Evolutionary conservation across 2,888 invertebrate species (phyloP), one percentile per base, ranked within the genome.

Genomic region (Pycnomerus fuliginosus): DNA sequence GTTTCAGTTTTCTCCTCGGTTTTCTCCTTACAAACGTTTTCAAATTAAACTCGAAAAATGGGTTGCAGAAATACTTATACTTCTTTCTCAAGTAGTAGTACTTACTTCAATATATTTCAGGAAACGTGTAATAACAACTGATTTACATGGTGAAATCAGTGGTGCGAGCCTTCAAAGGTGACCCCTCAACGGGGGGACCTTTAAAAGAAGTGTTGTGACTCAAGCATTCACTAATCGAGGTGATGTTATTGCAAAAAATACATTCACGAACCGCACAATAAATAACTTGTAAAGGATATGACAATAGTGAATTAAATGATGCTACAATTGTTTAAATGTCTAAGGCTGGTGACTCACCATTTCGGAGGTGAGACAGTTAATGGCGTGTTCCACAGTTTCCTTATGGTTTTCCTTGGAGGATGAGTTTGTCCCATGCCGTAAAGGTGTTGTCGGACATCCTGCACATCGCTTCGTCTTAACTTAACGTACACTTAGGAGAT

Each of bases 341-440:
- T 44, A 44, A 48, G 41, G 55, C 56, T 65, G 65, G 38, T 52
- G 63, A 81, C 85, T 85, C 76, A 89, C 87, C 86, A 89, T 86
- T 84, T 89, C 89, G 58, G 85, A 84, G 63, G 88, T 87, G 64
- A 89, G 82, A 73, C 85, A 87, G 73, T 86, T 87, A 68, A 89
- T 80, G 62, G 85, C 83, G 68, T 82, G 80, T 69, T 83, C 83
- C 60, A 83, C 82, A 29, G 82, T 80, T 55, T 80, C 78, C 69
- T 79, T 79, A 54, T 31, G 41, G 68, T 52, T 47, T 15, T 49
- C 51, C 38, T 64, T 61, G 71, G 77, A 20, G 68, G 79, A 45
- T 67, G 75, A 43, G 72, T 75, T 75, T 64, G 58, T 76, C 31
- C 52, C 72, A 52, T 71, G 69, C 31, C 72, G 64, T 43, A 79